Evolutionary conservation across 1,140 invertebrate genomes (phyloP).

Genomic region (Dendroctonus ponderosae): DNA sequence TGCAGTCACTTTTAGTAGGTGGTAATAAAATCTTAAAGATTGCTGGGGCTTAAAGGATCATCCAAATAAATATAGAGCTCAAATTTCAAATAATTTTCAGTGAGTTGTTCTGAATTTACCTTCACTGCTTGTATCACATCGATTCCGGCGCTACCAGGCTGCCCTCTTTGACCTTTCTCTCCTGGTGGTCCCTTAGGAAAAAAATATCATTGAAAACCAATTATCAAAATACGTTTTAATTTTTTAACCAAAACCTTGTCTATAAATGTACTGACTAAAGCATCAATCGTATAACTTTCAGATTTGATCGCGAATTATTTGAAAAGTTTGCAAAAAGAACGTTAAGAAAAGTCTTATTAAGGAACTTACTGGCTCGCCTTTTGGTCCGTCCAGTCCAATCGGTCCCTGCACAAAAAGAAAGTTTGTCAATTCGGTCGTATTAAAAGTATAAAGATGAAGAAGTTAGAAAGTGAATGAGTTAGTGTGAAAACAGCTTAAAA

Average conservation of each 20-base stretch:
- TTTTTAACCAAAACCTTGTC: no score
- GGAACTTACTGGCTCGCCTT: conserved; percentile 85
- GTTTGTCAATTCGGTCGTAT: conserved; percentile 5
- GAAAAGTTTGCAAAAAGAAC: no score
- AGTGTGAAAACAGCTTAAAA: neutral
- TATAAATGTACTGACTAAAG: no score
- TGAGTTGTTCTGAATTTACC: conserved; percentile 56
- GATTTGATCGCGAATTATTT: no score
- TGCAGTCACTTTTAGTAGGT: neutral
- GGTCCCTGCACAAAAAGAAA: conserved; percentile 68
- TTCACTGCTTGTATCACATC: conserved; percentile 88
- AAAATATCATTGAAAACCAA: no score
- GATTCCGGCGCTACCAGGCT: conserved; percentile 80
- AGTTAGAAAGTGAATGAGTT: conserved; percentile 1
- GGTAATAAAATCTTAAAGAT: neutral
- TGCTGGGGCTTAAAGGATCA: no score
- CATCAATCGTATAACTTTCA: no score
- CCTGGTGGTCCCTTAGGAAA: conserved; percentile 75
- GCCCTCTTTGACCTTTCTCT: conserved; percentile 84
- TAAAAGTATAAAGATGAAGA: neutral
- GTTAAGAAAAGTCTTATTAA: neutral
- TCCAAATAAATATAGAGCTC: no score
- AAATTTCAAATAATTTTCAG: neutral
- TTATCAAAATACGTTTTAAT: no score
- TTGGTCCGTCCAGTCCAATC: conserved; percentile 89